Conservation (phyloP, 2,888 invertebrate species). For the Lomographa bimaculata region DNA sequence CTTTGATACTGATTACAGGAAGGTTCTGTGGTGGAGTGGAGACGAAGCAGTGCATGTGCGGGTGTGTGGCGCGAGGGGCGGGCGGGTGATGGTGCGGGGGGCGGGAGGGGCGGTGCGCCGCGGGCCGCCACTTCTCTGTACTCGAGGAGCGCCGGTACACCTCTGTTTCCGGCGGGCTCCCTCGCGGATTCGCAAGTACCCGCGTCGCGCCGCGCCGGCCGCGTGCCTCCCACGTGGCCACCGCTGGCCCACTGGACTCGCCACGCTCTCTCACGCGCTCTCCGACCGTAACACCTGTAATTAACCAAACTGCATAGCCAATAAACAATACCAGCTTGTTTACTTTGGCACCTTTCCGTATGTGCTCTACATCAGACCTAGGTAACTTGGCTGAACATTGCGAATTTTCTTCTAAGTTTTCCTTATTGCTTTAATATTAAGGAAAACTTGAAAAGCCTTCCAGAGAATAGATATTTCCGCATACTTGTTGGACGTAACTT, state of each 20-base stretch:
- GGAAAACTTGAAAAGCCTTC: slow-evolving; percentile 7
- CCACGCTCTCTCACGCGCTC: slow-evolving; percentile 57
- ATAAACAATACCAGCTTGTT: slow-evolving; percentile 46
- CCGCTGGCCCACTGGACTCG: slow-evolving; percentile 56
- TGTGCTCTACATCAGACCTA: slow-evolving; percentile 5
- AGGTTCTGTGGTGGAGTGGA: slow-evolving; percentile 67
- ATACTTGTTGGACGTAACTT: background rate
- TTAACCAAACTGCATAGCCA: slow-evolving; percentile 53
- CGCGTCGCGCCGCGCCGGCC: slow-evolving; percentile 59
- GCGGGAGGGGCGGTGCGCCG: slow-evolving; percentile 65
- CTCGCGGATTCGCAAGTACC: slow-evolving; percentile 73
- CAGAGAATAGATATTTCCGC: slow-evolving; percentile 1
- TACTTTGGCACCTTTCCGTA: slow-evolving; percentile 38
- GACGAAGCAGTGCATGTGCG: slow-evolving; percentile 76
- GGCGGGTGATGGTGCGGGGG: slow-evolving; percentile 53
- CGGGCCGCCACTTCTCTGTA: slow-evolving; percentile 80
- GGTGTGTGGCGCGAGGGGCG: slow-evolving; percentile 54
- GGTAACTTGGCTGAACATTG: slow-evolving; percentile 15
- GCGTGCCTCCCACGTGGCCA: slow-evolving; percentile 75
- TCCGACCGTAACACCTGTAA: slow-evolving; percentile 65
- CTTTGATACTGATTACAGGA: slow-evolving; percentile 12
- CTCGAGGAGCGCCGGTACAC: slow-evolving; percentile 81
- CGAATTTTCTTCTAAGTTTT: slow-evolving; percentile 11
- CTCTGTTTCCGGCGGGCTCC: slow-evolving; percentile 81
- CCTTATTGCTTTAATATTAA: slow-evolving; percentile 5